Evolutionary conservation across 2,888 invertebrate genomes (phyloP), one percentile per base, ranked within the genome.

Genomic region (Boloria selene): DNA sequence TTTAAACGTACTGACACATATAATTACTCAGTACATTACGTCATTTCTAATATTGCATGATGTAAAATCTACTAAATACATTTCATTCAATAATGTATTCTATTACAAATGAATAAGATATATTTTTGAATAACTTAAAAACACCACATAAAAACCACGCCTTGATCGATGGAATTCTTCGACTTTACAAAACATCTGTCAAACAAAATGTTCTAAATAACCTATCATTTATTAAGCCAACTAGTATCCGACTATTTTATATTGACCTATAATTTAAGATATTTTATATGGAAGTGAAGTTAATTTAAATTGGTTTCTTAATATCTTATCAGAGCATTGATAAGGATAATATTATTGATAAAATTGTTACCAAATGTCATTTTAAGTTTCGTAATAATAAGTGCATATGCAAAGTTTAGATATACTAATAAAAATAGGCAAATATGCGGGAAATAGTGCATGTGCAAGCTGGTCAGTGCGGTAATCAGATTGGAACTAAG

Each of bases 391-490:
- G 59, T 65, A 64, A 59, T 58, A 55, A 56, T 65, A 61, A 13
- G 44, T 60, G 54, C 66, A 61, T 56, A 52, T 61, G 18, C 61
- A 58, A 16, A 53, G 49, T 42, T 45, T 4, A 45, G 45, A 26
- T 26, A 45, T 13, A 4, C 16, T 26, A 13, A 0, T 13, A 56
- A 56, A 50, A 13, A 16, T 1, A 26, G 14, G 18, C 52, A 51
- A 72, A 92, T 90, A 98, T 98, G 98, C 95, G 98, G 88, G 98
- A 98, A 95, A 98, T 98, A 77, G 97, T 98, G 68, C 98, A 98
- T 84, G 94, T 98, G 65, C 98, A 98, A 88, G 96, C 96, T 65
- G 98, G 98, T 61, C 97, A 98, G 86, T 98, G 98, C 85, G 98
- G 98, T 61, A 98, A 98, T 88, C 98, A 98, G 90, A 98, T 98